Evolutionary conservation across 2,888 invertebrate species (phyloP), one percentile per base, ranked within the genome.

Genomic region (Aproaerema taeniolella): DNA sequence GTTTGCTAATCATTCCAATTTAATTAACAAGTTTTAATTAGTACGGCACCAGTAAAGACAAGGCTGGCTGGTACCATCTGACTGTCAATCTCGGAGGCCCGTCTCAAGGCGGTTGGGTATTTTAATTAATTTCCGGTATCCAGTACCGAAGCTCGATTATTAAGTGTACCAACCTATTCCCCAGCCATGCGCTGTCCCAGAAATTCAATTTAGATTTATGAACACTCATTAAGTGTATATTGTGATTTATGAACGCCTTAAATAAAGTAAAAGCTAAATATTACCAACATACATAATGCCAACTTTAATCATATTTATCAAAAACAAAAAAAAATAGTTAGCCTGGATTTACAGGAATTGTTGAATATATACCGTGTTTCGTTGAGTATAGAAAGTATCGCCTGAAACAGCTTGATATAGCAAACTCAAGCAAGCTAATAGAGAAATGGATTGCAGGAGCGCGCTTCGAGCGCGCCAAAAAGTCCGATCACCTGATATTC

Each of bases 111-210:
- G 66, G 61, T 63, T 67, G 53, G 42, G 39, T 52, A 53, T 61
- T 67, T 72, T 71, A 72, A 78, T 77, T 73, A 78, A 75, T 74
- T 64, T 63, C 59, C 53, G 51, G 52, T 61, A 61, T 58, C 61
- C 46, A 49, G 49, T 47, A 46, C 42, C 50, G 49, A 44, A 30
- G 40, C 41, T 53, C 45, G 54, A 61, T 62, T 55, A 53, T 53
- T 39, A 54, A 49, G 41, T 49, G 45, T 52, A 20, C 12, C 12
- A 6, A 24, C 43, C 42, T 41, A 39, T 24, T 39, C 41, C 25
- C 9, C 15, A 32, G 42, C 43, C 41, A 12, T 39, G 36, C 40
- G 31, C 33, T 8, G 39, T 42, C 33, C 38, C 16, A 45, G 40
- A 33, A 31, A 29, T 42, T 37, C 30, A 40, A 39, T 52, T 42